These are phyloP conservation scores for Orthosia gracilis DNA, from an alignment of 2,888 invertebrate genomes.

Conservation along the genomic window DNA sequence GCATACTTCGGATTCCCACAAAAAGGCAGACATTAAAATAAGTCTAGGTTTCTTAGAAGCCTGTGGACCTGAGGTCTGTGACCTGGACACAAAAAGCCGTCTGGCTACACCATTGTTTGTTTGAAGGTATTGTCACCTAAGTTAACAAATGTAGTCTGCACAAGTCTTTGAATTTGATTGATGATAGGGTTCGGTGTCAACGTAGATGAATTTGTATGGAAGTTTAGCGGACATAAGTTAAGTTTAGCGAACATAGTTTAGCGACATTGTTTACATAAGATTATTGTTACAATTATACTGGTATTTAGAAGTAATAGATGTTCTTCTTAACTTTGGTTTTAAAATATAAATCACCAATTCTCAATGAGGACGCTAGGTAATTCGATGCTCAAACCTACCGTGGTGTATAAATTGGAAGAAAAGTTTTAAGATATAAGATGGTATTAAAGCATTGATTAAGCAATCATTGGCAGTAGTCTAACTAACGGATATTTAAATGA, in stretches of 20 bases:
- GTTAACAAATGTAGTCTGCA: slow-evolving; percentile 14
- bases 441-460: no score
- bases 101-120: slow-evolving; percentile 46
- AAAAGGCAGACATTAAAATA: slow-evolving; percentile 53
- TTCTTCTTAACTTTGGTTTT: background rate
- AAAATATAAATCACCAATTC: background rate
- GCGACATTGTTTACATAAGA: background rate
- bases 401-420: no score
- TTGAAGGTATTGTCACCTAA: slow-evolving; percentile 42
- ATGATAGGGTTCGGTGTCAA: slow-evolving; percentile 5
- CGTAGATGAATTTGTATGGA: background rate
- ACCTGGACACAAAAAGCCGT: slow-evolving; percentile 60
- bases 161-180: slow-evolving; percentile 35
- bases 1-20: slow-evolving; percentile 51
- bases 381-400: no score
- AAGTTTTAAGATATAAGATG: no score
- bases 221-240: background rate
- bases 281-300: background rate
- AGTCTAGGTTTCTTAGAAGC: slow-evolving; percentile 65
- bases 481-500: no score
- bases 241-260: background rate
- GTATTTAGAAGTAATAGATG: background rate
- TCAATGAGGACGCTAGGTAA: no score
- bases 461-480: no score
- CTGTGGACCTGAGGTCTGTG: slow-evolving; percentile 51